A percentile compares a stretch with the other conserved stretches of the same genome.
phyloP scores from a whole-genome alignment of 2,113 vertebrate species.

The Xiphorhynchus elegans region DNA sequence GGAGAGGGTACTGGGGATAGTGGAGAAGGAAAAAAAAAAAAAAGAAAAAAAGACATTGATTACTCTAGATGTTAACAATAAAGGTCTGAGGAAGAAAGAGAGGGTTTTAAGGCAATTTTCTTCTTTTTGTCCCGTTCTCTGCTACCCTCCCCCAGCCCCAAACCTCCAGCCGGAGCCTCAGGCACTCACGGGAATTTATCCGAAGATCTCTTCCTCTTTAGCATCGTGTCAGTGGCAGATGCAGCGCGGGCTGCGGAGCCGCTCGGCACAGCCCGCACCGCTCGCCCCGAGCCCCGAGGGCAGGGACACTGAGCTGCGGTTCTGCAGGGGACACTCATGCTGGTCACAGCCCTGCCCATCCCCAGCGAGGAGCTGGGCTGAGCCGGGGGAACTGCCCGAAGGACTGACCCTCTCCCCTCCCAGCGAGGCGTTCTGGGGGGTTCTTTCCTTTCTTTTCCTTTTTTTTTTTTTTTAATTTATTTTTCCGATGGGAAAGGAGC shows the following conservation, averaged over 20 bases:
- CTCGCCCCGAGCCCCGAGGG: too few species aligned
- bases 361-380: neutral
- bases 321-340: too few species aligned
- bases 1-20: slow-evolving; percentile 33
- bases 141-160: neutral
- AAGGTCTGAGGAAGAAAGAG: neutral
- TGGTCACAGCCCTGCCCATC: too few species aligned
- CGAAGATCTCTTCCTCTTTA: slow-evolving; percentile 5
- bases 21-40: neutral
- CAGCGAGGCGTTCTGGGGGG: neutral
- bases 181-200: slow-evolving; percentile 19
- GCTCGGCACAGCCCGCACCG: neutral
- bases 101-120: neutral
- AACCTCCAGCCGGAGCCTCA: neutral
- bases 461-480: neutral
- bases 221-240: slow-evolving; percentile 23
- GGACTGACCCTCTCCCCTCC: neutral
- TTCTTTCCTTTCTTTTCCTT: neutral
- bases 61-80: neutral
- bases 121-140: neutral
- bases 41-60: neutral
- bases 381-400: neutral
- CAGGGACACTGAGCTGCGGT: too few species aligned
- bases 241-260: neutral
- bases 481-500: neutral